phyloP scores from a whole-genome alignment of 2,797 vertebrate species.

The Macroramphosus scolopax region DNA sequence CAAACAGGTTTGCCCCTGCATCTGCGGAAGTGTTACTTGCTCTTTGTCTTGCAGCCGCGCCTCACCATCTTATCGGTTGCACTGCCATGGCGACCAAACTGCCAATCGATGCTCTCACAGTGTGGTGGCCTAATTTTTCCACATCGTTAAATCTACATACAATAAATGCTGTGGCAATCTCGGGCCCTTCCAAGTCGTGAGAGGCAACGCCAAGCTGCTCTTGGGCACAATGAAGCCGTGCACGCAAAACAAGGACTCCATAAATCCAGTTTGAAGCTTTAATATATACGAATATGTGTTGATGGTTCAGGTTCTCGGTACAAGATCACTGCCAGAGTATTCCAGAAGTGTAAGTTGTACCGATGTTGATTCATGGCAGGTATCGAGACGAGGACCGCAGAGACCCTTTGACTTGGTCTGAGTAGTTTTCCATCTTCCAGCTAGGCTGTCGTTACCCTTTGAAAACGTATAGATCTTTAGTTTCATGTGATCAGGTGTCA shows the following conservation, averaged over 20 bases:
- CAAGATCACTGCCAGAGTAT: conserved; percentile 74
- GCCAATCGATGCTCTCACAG: conserved; percentile 28
- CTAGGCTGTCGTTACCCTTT: conserved; percentile 2
- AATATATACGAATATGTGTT: conserved; percentile 17
- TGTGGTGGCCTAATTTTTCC: conserved; percentile 15
- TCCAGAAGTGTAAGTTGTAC: conserved; percentile 26
- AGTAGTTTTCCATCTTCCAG: conserved; percentile 11
- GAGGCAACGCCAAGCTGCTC: conserved; percentile 19
- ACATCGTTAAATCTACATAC: conserved; percentile 10
- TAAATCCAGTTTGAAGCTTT: conserved; percentile 34
- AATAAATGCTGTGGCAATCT: conserved; percentile 4
- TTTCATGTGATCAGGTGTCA: conserved; percentile 12
- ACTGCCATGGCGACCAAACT: conserved; percentile 22
- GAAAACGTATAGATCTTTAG: conserved; percentile 13
- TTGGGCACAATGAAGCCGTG: conserved; percentile 14
- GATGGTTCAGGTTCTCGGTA: conserved; percentile 40
- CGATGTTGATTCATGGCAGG: conserved; percentile 18
- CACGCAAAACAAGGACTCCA: conserved; percentile 16
- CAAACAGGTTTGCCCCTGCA: conserved; percentile 15
- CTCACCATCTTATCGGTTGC: conserved; percentile 13
- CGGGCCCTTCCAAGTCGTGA: background rate
- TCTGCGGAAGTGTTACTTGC: conserved; percentile 27
- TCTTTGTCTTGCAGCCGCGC: conserved; percentile 29
- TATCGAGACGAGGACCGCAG: conserved; percentile 7
- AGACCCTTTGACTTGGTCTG: conserved; percentile 25